Evolutionary conservation across 2,113 vertebrate species (phyloP), one percentile per base, ranked within the genome.

Genomic region (Callaeas wilsoni): DNA sequence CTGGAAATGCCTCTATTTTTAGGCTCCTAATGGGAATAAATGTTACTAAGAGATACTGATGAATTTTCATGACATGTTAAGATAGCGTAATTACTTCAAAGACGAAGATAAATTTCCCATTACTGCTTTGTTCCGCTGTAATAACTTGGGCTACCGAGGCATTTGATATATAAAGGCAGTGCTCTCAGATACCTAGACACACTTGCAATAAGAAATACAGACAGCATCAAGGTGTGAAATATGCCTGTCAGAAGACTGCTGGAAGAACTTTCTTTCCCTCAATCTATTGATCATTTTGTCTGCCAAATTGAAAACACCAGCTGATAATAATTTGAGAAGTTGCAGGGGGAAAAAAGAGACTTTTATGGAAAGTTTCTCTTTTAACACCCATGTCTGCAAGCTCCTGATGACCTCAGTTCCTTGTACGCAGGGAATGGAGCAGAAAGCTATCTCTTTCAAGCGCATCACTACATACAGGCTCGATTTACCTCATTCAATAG

Each of bases 51-150:
- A 53, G 47, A n/a, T 77, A 74, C 41, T 14, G 9, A 73, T 57
- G 62, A 94, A 85, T 83, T 96, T 94, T 93, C 63, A 76, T 83
- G 78, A 77, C 59, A 80, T 4, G 37, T 79, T 65, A 89, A 92
- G 71, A 79, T 39, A 93, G 83, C 33, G 5, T 55, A 80, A 90
- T 71, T 64, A 93, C 93, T 86, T 90, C 74, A 91, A 80, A 91
- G 53, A 84, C 37, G 16, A 91, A 87, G 47, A 87, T 29, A 78
- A 60, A 62, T 75, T 90, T 90, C 55, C 50, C 47, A 87, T 77
- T 95, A 74, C 10, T 74, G 39, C 21, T 87, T 73, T 83, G 16
- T 89, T 92, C 76, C 84, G 37, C 30, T 87, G 10, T 35, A 83
- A 85, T 46, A 77, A 55, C 19, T 46, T 83, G 39, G 59, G 22